Percentiles rank a stretch among this genome's conserved stretches.
These are phyloP conservation scores for Alexandromys fortis DNA, from an alignment of 2,113 vertebrate genomes.

Conservation along the genomic window DNA sequence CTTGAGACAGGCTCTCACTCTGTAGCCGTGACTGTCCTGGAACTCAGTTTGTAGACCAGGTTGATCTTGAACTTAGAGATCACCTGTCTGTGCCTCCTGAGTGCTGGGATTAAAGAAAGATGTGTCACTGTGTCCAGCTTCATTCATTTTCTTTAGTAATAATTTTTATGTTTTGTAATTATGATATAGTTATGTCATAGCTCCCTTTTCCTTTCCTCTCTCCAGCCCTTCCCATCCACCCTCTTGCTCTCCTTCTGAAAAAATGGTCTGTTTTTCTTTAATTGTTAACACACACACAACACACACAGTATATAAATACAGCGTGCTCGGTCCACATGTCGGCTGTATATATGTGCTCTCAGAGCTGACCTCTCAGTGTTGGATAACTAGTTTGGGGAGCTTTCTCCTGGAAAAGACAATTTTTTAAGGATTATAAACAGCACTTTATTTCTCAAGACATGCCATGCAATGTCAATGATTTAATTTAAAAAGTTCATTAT, in stretches of 20 bases:
- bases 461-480: constrained; percentile 12
- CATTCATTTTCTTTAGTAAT: not conserved
- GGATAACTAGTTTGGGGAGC: not conserved
- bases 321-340: not conserved
- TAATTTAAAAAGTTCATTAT: not conserved
- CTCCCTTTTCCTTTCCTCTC: not conserved
- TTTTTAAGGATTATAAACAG: constrained; percentile 30
- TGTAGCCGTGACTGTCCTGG: not conserved
- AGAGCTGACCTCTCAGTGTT: not conserved
- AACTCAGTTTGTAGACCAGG: not conserved
- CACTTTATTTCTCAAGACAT: constrained; percentile 15
- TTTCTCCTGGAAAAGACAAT: not conserved
- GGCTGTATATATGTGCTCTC: not conserved
- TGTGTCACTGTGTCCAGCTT: not conserved
- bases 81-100: not conserved
- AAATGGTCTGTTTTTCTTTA: not conserved
- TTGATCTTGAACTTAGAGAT: not conserved
- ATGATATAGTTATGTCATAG: not conserved
- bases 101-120: not conserved
- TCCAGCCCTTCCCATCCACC: no score
- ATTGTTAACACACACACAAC: not conserved
- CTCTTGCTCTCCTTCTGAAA: not conserved
- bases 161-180: not conserved
- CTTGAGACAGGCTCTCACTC: not conserved
- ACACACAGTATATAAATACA: not conserved